These are phyloP conservation scores for Ceratina calcarata DNA, from an alignment of 1,140 invertebrate species.

Conservation along the genomic window DNA sequence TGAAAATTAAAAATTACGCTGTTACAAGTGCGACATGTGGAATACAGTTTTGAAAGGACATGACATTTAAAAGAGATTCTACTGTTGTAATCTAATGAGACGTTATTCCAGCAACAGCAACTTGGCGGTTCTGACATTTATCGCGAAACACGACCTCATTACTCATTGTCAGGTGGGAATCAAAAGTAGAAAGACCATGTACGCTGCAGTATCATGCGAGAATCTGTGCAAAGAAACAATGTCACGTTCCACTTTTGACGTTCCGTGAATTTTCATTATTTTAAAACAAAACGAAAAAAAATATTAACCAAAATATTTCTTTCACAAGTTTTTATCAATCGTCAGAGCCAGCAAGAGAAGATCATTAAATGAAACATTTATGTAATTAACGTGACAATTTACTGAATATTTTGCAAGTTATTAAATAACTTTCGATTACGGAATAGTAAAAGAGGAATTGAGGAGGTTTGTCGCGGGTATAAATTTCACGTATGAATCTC, in stretches of 20 bases:
- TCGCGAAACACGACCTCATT: constrained; percentile 6
- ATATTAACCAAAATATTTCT: not conserved
- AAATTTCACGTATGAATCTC: constrained; percentile 13
- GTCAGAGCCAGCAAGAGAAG: not conserved
- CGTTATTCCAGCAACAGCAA: not conserved
- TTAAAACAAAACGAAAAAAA: not conserved
- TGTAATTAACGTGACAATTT: too few relatives aligned
- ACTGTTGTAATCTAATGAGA: not conserved
- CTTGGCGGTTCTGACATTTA: not conserved
- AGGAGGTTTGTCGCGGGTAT: not conserved
- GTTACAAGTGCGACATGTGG: not conserved
- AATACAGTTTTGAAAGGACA: not conserved
- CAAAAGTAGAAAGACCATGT: not conserved
- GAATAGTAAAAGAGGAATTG: not conserved
- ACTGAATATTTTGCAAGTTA: too few relatives aligned
- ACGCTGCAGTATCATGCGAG: not conserved
- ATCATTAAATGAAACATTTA: too few relatives aligned
- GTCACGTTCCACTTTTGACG: not conserved
- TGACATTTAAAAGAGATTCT: not conserved
- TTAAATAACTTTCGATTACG: not conserved
- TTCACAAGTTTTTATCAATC: not conserved
- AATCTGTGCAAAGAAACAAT: not conserved
- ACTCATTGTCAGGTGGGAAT: not conserved
- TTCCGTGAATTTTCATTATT: constrained; percentile 3
- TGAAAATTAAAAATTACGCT: not conserved